Conservation (phyloP, 2,797 vertebrate genomes). For the Ptychobarbus kaznakovi region DNA sequence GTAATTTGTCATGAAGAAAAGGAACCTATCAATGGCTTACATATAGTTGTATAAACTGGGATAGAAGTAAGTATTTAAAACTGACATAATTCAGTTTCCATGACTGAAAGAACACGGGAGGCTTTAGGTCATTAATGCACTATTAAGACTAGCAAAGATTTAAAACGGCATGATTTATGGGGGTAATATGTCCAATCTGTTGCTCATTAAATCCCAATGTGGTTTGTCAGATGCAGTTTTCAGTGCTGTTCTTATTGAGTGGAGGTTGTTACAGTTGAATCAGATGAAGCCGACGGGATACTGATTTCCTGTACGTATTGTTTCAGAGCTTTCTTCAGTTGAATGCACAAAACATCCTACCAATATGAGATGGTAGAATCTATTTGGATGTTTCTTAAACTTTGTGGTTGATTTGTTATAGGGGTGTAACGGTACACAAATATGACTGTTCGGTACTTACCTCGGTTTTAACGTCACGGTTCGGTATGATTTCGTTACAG, state of each 20-base stretch:
- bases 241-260: slow-evolving; percentile 49
- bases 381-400: neutral
- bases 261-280: slow-evolving; percentile 32
- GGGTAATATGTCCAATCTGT: slow-evolving; percentile 35
- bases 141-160: slow-evolving; percentile 38
- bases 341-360: neutral
- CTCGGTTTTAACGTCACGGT: no score
- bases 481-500: no score
- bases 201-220: slow-evolving; percentile 48
- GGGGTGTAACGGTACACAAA: no score
- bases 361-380: neutral
- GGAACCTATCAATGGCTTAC: neutral
- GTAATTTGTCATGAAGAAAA: neutral
- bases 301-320: neutral
- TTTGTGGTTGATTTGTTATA: neutral
- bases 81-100: neutral
- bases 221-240: slow-evolving; percentile 47
- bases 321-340: slow-evolving; percentile 16
- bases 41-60: neutral
- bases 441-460: no score
- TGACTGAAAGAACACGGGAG: slow-evolving; percentile 23
- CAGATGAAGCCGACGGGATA: slow-evolving; percentile 8
- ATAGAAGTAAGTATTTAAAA: neutral
- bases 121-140: slow-evolving; percentile 40
- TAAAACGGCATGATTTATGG: slow-evolving; percentile 48